Evolutionary conservation across 2,888 invertebrate genomes (phyloP).

Genomic region (Odontothrips loti): DNA sequence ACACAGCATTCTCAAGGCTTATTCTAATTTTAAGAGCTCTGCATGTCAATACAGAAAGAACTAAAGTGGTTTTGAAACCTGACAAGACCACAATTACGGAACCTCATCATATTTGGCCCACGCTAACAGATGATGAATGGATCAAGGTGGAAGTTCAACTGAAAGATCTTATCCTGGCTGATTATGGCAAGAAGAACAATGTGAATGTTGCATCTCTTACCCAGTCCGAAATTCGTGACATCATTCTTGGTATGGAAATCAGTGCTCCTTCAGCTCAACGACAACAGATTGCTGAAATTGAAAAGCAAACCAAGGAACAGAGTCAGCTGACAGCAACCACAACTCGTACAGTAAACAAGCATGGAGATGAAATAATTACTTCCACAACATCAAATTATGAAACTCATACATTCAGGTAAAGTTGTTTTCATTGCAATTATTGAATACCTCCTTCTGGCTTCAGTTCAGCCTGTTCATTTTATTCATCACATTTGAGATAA

Average conservation of each 20-base stretch:
- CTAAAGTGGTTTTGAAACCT: conserved; percentile 96
- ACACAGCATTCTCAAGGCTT: conserved; percentile 96
- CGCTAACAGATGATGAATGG: conserved; percentile 97
- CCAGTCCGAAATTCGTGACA: conserved; percentile 98
- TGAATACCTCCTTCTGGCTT: conserved; percentile 30
- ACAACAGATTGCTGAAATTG: conserved; percentile 99
- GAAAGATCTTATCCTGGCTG: conserved; percentile 96
- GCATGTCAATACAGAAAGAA: conserved; percentile 98
- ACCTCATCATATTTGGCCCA: conserved; percentile 99
- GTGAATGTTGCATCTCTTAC: conserved; percentile 98
- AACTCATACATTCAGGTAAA: conserved; percentile 79
- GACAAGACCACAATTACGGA: conserved; percentile 99
- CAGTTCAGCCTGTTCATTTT: neutral
- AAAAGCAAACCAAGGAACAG: conserved; percentile 99
- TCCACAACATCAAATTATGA: conserved; percentile 99
- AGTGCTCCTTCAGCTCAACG: conserved; percentile 98
- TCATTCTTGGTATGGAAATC: conserved; percentile 99
- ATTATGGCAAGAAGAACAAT: conserved; percentile 99
- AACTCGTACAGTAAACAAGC: conserved; percentile 97
- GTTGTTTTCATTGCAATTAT: neutral
- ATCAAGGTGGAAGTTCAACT: conserved; percentile 98
- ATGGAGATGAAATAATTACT: conserved; percentile 98
- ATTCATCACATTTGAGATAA: conserved; percentile 30
- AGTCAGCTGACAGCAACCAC: conserved; percentile 97
- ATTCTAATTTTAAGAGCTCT: conserved; percentile 94